Evolutionary conservation across 1,140 invertebrate genomes (phyloP).

Genomic region (Papilio dardanus): DNA sequence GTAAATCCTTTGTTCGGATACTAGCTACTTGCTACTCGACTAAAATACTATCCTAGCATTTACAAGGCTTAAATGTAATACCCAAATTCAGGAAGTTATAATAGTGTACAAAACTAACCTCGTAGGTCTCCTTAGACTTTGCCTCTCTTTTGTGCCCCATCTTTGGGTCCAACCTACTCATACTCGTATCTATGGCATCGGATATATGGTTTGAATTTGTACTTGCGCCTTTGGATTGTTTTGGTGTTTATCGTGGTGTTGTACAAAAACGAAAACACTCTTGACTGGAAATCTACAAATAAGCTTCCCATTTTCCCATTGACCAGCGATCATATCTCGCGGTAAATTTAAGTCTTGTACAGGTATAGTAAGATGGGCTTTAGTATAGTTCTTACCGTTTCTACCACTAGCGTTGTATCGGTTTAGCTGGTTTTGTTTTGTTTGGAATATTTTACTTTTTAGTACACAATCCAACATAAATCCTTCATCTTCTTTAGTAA

Average conservation of each 20-base stretch:
- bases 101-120: too few species aligned
- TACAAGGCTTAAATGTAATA: too few species aligned
- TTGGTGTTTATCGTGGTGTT: background rate
- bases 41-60: too few species aligned
- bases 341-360: background rate
- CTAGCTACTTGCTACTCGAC: too few species aligned
- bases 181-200: background rate
- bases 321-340: background rate
- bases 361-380: background rate
- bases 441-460: constrained; percentile 7
- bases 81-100: too few species aligned
- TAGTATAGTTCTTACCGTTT: background rate
- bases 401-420: background rate
- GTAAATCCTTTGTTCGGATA: too few species aligned
- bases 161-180: too few species aligned
- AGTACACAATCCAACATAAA: background rate
- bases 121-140: too few species aligned
- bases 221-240: background rate
- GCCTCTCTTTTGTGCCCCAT: too few species aligned
- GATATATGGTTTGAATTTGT: constrained; percentile 23
- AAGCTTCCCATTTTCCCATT: background rate
- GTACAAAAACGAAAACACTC: background rate
- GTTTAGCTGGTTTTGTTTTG: background rate
- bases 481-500: constrained; percentile 12
- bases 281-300: background rate